Conservation (phyloP, 1,140 invertebrate genomes). For the Drosophila sulfurigaster region DNA sequence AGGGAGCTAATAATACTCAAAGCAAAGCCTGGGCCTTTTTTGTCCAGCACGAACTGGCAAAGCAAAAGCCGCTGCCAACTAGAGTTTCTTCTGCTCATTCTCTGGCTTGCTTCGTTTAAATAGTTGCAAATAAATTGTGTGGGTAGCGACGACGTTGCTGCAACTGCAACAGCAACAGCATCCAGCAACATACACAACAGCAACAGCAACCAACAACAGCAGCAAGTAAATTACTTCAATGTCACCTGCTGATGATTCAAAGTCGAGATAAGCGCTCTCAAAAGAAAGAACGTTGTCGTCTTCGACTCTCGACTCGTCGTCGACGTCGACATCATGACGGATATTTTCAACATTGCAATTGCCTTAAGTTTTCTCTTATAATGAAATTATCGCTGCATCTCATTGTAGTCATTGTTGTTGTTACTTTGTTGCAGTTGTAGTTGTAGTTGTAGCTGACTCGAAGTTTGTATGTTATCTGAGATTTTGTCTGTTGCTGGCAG, state of each 20-base stretch:
- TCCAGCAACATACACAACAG: slow-evolving; percentile 43
- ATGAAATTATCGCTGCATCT: slow-evolving; percentile 81
- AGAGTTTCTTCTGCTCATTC: slow-evolving; percentile 24
- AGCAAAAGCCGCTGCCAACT: slow-evolving; percentile 39
- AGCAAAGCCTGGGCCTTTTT: slow-evolving; percentile 54
- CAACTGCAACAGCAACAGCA: slow-evolving; percentile 49
- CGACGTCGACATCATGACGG: slow-evolving; percentile 47
- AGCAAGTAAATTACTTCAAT: slow-evolving; percentile 83
- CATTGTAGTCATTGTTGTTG: slow-evolving; percentile 59
- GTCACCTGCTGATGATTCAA: slow-evolving; percentile 82
- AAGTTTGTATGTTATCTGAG: slow-evolving; percentile 38
- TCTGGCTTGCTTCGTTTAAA: slow-evolving; percentile 60
- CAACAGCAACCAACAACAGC: slow-evolving; percentile 53
- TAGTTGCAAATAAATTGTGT: slow-evolving; percentile 83
- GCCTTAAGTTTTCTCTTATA: slow-evolving; percentile 78
- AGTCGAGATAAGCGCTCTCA: slow-evolving; percentile 68
- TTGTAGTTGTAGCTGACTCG: slow-evolving; percentile 13
- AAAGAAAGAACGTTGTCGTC: slow-evolving; percentile 65
- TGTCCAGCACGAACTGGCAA: slow-evolving; percentile 50
- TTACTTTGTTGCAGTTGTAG: slow-evolving; percentile 1
- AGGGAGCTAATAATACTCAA: slow-evolving; percentile 75
- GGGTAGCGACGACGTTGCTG: slow-evolving; percentile 61
- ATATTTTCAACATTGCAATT: slow-evolving; percentile 54
- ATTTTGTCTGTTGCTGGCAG: slow-evolving; percentile 39
- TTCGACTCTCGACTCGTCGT: slow-evolving; percentile 33